phyloP scores from a whole-genome alignment of 2,113 vertebrate species.

The Pygoscelis adeliae region DNA sequence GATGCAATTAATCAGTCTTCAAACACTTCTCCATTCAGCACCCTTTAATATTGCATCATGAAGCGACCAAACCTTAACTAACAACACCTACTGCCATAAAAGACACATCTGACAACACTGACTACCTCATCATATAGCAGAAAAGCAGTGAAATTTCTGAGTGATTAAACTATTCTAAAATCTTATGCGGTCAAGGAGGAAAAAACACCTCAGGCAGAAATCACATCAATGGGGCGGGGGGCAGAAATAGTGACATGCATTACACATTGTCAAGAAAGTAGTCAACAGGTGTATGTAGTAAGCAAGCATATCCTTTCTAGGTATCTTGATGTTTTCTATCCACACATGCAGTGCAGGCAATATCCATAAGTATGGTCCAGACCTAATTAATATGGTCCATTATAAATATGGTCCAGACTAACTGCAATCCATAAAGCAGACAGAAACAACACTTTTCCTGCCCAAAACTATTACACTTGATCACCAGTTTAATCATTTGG shows the following conservation, averaged over 20 bases:
- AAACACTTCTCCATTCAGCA: neutral
- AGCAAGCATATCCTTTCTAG: neutral
- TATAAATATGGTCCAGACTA: neutral
- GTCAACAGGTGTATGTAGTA: neutral
- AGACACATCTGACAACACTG: neutral
- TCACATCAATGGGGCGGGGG: neutral
- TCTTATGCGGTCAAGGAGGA: neutral
- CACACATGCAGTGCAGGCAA: neutral
- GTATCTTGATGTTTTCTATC: neutral
- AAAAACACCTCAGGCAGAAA: neutral
- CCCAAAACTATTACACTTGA: neutral
- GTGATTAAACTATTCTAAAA: neutral
- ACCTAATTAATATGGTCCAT: neutral
- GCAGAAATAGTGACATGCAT: neutral
- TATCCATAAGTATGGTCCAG: neutral
- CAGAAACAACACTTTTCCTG: neutral
- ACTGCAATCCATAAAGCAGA: neutral
- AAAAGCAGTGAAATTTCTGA: neutral
- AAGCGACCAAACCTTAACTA: neutral
- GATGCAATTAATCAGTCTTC: neutral
- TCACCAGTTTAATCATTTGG: neutral
- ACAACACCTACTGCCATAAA: neutral
- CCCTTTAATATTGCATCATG: neutral
- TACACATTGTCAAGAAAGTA: neutral
- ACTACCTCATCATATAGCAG: fast-evolving